Base-by-base conservation (phyloP, 23 tunicate genomes). In the Trididemnum nubilum region DNA sequence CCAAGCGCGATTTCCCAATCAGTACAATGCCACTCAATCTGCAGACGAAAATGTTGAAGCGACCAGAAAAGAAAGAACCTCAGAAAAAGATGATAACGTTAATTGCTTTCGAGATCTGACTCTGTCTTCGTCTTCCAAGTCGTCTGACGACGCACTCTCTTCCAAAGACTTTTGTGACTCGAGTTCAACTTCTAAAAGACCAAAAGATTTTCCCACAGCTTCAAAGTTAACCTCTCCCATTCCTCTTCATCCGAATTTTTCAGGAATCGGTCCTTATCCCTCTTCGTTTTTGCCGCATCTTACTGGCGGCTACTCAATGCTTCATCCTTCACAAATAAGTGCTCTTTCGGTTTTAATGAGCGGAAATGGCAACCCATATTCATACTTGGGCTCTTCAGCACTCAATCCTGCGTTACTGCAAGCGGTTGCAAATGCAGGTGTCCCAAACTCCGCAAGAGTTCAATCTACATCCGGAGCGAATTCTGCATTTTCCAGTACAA, bases 401-500 rank as follows among this genome's bases (percentile, higher is more conserved):
- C 66, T 91, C 27, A 85, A 91, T 64, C 97, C 97, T 36, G 90
- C 90, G 15, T 28, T 91, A 37, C 61, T 91, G 25, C 97, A 91
- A 69, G 97, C 90, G 21, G 79, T 85, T 3, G 97, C 89, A 34
- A 88, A 79, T 50, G 97, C 87, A 9, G 86, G 89, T 24, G 29
- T 78, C 52, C 36, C 77, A 5, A 51, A n/a, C 34, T 58, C 87
- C 32, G 82, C 93, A 2, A 51, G 93, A 1, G n/a, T 69, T 4
- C 78, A 75, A 33, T 61, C 88, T 9, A 59, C 81, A 38, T 44
- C 87, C 0, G 44, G 51, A 24, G 64, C 82, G 25, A 54, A 76
- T 0, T 54, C 87, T 18, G 71, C 63, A 19, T 69, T 79, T 35
- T 19, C 49, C 31, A 34, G 29, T 27, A 51, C 54, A 19, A 12